Evolutionary conservation across 2,113 vertebrate species (phyloP), one percentile per base, ranked within the genome.

Genomic region (Apistogramma diplotaenia): DNA sequence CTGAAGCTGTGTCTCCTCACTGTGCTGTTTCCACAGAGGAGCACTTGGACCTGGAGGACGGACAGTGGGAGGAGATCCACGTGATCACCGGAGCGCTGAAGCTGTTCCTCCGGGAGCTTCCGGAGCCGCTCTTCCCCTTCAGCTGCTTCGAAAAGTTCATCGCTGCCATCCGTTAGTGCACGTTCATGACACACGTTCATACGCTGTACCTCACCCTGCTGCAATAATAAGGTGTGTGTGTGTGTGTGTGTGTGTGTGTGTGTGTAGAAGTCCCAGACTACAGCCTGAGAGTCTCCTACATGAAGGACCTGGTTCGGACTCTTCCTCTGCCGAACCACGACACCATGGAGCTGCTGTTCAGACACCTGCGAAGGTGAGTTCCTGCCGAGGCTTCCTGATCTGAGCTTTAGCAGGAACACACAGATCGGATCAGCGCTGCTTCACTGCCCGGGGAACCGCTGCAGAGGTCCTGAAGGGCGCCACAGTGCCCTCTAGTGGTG

Each of bases 11-110:
- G 10, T 65, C 13, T 43, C 33, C 33, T 2, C 55, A 8, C 58
- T 27, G 16, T 71, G 23, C 2, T 31, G 8, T 61, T 18, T 10
- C 62, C 75, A 43, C 75, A 95, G 95, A 96, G 89, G 97, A 98
- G 58, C 94, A 94, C n/a, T 89, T 99, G 83, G 96, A 98, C 91
- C 92, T 99, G 92, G 96, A 98, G 1, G 97, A 98, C 0, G 97
- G 97, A 1, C 96, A 95, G 85, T 98, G 97, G 97, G 96, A 97
- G 83, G 98, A 99, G 79, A 94, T 99, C 70, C 98, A 99, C 0
- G 97, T 99, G 1, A 95, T 99, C 93, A 96, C 97, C 0, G 97
- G 98, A 2, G 97, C 97, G 0, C 92, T 99, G 81, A 99, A 99
- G 79, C 96, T 99, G 2, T 99, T 99, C 94, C 95, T 99, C 53